These are phyloP conservation scores for Sinocyclocheilus maitianheensis DNA, from an alignment of 2,113 vertebrate genomes.

Conservation along the genomic window DNA sequence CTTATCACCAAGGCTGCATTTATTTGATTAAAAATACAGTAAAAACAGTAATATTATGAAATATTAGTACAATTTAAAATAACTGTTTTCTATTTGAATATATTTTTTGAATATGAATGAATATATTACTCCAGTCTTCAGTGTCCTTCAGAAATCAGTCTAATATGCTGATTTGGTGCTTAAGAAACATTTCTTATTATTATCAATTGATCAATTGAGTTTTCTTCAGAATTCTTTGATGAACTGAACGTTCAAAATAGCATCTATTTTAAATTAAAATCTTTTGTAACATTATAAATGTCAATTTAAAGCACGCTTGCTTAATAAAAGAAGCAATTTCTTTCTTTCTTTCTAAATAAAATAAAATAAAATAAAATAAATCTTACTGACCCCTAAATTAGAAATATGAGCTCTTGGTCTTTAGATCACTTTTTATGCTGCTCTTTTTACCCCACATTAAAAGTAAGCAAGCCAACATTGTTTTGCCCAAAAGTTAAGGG, in stretches of 20 bases:
- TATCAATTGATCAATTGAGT: neutral
- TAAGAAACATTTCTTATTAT: neutral
- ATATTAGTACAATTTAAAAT: too few species aligned
- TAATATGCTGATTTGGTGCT: neutral
- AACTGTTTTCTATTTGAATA: neutral
- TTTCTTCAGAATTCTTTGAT: too few species aligned
- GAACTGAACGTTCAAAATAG: too few species aligned
- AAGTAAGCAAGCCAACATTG: neutral
- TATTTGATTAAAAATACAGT: neutral
- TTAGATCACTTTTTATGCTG: neutral
- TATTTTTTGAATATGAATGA: neutral
- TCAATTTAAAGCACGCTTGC: too few species aligned
- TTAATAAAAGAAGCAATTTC: too few species aligned
- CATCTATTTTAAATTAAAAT: too few species aligned
- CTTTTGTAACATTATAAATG: neutral
- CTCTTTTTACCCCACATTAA: neutral
- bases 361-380: neutral
- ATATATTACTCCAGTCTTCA: neutral
- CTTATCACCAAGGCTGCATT: neutral
- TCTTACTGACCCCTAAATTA: too few species aligned
- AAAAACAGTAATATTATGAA: neutral
- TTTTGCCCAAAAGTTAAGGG: neutral
- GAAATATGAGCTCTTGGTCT: neutral
- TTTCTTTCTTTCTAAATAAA: neutral
- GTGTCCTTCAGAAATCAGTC: neutral